phyloP scores from a whole-genome alignment of 2,888 invertebrate species.

The Muscina levida region DNA sequence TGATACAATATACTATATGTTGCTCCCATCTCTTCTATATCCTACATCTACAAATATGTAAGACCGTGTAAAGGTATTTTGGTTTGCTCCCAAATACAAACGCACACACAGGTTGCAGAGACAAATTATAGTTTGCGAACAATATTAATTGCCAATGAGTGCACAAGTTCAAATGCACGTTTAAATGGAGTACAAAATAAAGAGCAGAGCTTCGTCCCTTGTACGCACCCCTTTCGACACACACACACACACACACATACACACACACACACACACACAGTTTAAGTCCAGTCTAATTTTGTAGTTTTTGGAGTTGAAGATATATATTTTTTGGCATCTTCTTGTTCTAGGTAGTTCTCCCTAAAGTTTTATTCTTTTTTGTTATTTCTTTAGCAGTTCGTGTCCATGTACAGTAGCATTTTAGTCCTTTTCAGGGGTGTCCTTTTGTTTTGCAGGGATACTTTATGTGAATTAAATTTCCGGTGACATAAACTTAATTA shows the following conservation, averaged over 20 bases:
- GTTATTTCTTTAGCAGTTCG: conserved; percentile 25
- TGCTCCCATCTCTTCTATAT: too few species aligned
- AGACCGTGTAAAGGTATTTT: too few species aligned
- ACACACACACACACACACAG: neutral
- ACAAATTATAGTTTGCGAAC: conserved; percentile 46
- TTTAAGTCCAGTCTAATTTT: conserved; percentile 30
- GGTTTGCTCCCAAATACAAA: too few species aligned
- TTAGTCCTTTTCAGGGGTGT: conserved; percentile 68
- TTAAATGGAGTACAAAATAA: conserved; percentile 55
- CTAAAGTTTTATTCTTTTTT: neutral
- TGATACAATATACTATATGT: too few species aligned
- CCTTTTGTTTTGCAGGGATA: conserved; percentile 53
- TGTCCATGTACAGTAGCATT: neutral
- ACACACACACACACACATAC: too few species aligned
- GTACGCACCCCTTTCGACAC: too few species aligned
- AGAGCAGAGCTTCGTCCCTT: too few species aligned
- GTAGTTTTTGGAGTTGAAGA: conserved; percentile 28
- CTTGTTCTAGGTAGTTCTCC: neutral
- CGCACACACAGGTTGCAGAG: neutral
- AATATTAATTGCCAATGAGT: conserved; percentile 66
- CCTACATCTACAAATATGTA: too few species aligned
- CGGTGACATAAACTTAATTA: conserved; percentile 81
- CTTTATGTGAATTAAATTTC: conserved; percentile 80
- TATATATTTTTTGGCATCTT: too few species aligned
- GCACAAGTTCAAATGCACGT: conserved; percentile 62